Conservation (phyloP, 2,888 invertebrate genomes). For the Sesia bembeciformis region DNA sequence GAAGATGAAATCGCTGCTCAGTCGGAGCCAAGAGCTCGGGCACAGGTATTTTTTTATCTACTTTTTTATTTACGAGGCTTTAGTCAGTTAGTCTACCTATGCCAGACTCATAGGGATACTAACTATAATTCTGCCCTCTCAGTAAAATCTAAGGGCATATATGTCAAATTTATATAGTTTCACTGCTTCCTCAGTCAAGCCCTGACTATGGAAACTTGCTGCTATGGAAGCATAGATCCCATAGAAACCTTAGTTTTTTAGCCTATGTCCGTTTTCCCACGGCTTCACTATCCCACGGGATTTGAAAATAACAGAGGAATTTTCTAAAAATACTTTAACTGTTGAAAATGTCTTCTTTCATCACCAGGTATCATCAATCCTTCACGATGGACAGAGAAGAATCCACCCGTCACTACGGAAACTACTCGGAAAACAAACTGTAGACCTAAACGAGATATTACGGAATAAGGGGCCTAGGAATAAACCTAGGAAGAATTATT, state of each 20-base stretch:
- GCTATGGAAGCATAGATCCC: too few relatives aligned
- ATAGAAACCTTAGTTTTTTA: too few relatives aligned
- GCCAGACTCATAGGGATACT: too few relatives aligned
- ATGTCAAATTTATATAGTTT: background rate
- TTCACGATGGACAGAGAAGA: constrained; percentile 58
- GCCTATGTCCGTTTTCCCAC: too few relatives aligned
- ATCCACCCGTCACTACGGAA: constrained; percentile 87
- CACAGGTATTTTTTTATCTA: constrained; percentile 28
- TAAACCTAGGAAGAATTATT: constrained; percentile 55
- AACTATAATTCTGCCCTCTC: too few relatives aligned
- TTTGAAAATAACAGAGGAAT: too few relatives aligned
- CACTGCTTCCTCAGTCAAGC: background rate
- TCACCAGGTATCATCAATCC: constrained; percentile 40
- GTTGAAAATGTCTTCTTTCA: background rate
- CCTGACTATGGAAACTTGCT: background rate
- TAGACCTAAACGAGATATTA: constrained; percentile 63
- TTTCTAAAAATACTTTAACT: too few relatives aligned
- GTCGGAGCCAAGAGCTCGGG: constrained; percentile 39
- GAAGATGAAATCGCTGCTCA: constrained; percentile 31
- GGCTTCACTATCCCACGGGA: too few relatives aligned
- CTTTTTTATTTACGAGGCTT: too few relatives aligned
- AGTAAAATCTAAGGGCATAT: background rate
- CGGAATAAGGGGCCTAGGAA: constrained; percentile 55
- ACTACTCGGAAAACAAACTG: constrained; percentile 76
- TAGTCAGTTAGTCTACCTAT: too few relatives aligned